phyloP scores from a whole-genome alignment of 2,113 vertebrate genomes.

The Dasyurus viverrinus region DNA sequence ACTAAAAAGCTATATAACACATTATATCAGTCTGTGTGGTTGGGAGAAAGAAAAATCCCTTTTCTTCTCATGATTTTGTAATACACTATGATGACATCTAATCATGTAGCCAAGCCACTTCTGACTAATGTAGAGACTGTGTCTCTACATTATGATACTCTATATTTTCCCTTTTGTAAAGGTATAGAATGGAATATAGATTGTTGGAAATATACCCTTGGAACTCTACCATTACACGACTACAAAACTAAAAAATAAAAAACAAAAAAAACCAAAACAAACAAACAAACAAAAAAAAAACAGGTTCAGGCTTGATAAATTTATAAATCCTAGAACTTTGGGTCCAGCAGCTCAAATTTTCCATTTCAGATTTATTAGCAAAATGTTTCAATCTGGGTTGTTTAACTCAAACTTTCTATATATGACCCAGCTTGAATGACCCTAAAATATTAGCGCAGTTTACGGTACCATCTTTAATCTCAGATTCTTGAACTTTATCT shows the following conservation, averaged over 20 bases:
- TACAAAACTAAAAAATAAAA: neutral
- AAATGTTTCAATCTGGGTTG: neutral
- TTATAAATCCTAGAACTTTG: neutral
- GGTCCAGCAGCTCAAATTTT: neutral
- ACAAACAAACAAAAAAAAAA: no score
- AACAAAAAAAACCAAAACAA: no score
- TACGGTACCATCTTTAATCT: neutral
- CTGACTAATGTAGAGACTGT: neutral
- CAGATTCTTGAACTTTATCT: neutral
- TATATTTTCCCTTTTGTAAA: neutral
- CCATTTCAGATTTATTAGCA: neutral
- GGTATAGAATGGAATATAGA: neutral
- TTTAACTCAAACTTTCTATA: neutral
- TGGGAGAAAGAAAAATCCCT: neutral
- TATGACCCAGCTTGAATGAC: neutral
- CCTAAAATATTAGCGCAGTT: neutral
- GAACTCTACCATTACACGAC: neutral
- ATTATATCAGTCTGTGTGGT: neutral
- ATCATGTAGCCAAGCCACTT: neutral
- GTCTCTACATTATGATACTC: neutral
- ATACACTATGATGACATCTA: constrained; percentile 8
- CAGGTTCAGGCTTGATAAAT: no score
- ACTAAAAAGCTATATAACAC: constrained; percentile 11
- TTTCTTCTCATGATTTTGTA: constrained; percentile 12
- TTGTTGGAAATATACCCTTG: neutral